These are phyloP conservation scores for Ispidina picta DNA, from an alignment of 2,797 vertebrate species.

Conservation along the genomic window DNA sequence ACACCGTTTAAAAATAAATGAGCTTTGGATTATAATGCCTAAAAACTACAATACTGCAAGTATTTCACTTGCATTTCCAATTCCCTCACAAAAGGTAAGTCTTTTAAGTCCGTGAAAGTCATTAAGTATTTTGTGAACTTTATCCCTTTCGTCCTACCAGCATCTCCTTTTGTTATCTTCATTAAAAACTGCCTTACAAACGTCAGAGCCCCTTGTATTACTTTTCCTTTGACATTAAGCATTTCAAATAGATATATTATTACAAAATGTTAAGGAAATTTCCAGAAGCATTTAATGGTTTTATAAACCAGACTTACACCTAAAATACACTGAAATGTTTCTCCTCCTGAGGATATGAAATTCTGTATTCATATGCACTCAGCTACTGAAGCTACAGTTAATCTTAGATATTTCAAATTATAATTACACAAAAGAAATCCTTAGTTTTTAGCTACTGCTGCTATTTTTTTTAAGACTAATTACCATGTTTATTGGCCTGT, in stretches of 20 bases:
- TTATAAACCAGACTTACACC: not conserved
- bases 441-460: constrained; percentile 28
- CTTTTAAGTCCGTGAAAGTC: not conserved
- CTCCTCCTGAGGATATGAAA: not conserved
- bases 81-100: not conserved
- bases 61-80: not conserved
- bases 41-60: not conserved
- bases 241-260: not conserved
- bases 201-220: not conserved
- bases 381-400: not conserved
- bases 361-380: not conserved
- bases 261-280: not conserved
- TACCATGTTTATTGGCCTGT: constrained; percentile 50
- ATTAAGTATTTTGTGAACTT: not conserved
- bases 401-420: not conserved
- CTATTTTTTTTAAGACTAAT: constrained; percentile 57
- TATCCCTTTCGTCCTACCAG: not conserved
- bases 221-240: not conserved
- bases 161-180: not conserved
- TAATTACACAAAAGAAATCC: not conserved
- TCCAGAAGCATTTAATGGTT: not conserved
- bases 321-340: not conserved
- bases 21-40: not conserved
- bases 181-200: not conserved
- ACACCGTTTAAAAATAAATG: not conserved